Evolutionary conservation across 2,888 invertebrate species (phyloP).

Genomic region (Nomada fabriciana): DNA sequence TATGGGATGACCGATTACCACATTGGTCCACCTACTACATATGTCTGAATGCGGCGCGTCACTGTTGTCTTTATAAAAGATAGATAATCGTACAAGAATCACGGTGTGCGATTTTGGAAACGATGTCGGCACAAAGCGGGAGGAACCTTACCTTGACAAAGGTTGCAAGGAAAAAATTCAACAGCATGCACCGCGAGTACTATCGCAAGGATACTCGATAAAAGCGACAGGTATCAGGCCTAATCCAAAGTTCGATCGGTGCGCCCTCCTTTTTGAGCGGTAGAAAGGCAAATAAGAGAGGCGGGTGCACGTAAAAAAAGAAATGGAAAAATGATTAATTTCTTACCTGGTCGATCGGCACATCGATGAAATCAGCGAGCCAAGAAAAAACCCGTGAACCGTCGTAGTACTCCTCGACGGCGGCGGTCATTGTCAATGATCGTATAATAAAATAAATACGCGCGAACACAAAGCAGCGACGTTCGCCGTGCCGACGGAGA

Average conservation of each 20-base stretch:
- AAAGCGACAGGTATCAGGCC: conserved; percentile 14
- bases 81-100: neutral
- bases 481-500: conserved; percentile 3
- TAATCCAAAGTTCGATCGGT: conserved; percentile 38
- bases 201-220: conserved; percentile 24
- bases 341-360: conserved; percentile 92
- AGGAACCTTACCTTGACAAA: conserved; percentile 32
- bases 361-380: conserved; percentile 88
- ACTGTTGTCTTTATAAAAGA: neutral
- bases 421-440: conserved; percentile 68
- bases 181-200: neutral
- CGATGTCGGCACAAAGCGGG: neutral
- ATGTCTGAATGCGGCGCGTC: neutral
- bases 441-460: conserved; percentile 36
- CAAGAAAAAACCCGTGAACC: conserved; percentile 90
- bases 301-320: neutral
- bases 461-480: conserved; percentile 30
- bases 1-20: neutral
- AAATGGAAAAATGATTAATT: conserved; percentile 14
- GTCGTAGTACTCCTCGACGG: conserved; percentile 86
- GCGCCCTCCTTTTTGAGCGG: conserved; percentile 44
- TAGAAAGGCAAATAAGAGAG: conserved; percentile 26
- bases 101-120: conserved; percentile 10
- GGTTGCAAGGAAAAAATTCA: neutral
- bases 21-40: too few species aligned